phyloP scores from a whole-genome alignment of 2,797 vertebrate genomes.

The Tokudaia muenninki region DNA sequence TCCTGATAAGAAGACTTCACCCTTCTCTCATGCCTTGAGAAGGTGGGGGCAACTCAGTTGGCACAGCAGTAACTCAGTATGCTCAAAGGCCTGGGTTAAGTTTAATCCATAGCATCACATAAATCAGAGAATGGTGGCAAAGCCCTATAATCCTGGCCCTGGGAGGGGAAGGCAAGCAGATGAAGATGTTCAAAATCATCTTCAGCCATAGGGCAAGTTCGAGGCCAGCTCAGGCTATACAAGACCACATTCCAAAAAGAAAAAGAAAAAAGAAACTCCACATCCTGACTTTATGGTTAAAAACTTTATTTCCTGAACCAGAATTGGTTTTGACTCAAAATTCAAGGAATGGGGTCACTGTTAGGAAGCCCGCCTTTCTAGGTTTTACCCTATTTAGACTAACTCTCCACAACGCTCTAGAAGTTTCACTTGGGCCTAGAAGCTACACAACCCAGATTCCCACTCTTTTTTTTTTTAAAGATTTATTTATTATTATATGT shows the following conservation, averaged over 20 bases:
- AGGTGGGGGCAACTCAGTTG: background rate
- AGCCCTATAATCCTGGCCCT: background rate
- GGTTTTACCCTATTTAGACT: background rate
- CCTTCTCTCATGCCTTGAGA: background rate
- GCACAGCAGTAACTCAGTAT: background rate
- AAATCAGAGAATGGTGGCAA: background rate
- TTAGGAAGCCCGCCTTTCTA: background rate
- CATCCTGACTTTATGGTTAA: background rate
- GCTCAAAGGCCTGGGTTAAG: background rate
- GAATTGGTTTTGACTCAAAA: slow-evolving; percentile 56
- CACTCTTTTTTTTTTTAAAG: too few species aligned
- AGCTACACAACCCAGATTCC: background rate
- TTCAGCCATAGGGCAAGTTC: background rate
- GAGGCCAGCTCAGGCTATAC: background rate
- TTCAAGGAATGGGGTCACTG: background rate
- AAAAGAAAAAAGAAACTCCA: background rate
- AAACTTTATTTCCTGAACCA: slow-evolving; percentile 79
- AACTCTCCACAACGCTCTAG: background rate
- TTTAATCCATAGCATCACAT: background rate
- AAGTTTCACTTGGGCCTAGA: slow-evolving; percentile 2
- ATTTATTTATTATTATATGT: too few species aligned
- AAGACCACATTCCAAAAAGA: background rate
- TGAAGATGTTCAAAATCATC: background rate
- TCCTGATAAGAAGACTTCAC: background rate
- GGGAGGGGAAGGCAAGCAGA: background rate